Conservation (phyloP, 1,140 invertebrate genomes). For the Lysiphlebus fabarum region DNA sequence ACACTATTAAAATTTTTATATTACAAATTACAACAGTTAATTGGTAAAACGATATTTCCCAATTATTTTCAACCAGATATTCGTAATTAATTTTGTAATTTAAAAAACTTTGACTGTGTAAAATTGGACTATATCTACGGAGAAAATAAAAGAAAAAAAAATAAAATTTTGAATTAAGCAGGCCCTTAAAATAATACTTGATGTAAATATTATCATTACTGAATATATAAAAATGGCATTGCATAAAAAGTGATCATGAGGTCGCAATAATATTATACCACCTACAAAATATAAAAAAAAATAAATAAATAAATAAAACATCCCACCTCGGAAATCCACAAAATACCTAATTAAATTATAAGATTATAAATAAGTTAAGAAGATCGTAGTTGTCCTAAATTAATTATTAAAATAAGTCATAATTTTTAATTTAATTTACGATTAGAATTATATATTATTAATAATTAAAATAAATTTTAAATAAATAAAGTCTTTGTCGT, state of each 20-base stretch:
- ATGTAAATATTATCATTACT: constrained; percentile 54
- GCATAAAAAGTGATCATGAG: constrained; percentile 4
- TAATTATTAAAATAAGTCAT: too few species aligned
- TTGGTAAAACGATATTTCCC: too few species aligned
- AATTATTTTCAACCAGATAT: too few species aligned
- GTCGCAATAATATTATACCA: constrained; percentile 10
- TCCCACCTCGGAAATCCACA: constrained; percentile 18
- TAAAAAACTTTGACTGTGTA: too few species aligned
- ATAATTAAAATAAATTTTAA: constrained; percentile 3
- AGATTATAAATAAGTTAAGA: not conserved
- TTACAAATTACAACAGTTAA: too few species aligned
- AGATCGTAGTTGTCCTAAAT: too few species aligned
- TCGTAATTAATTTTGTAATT: too few species aligned
- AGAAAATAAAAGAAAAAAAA: too few species aligned
- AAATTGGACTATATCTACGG: constrained; percentile 22
- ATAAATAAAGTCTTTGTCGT: too few species aligned
- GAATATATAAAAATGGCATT: constrained; percentile 36
- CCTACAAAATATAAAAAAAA: constrained; percentile 18
- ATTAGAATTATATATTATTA: not conserved
- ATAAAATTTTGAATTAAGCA: too few species aligned
- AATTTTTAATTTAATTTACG: too few species aligned
- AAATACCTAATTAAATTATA: not conserved
- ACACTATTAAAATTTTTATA: too few species aligned
- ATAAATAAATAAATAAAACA: constrained; percentile 19
- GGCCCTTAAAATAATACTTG: constrained; percentile 37